phyloP scores from a whole-genome alignment of 1,140 invertebrate genomes.

The Choristoneura fumiferana region DNA sequence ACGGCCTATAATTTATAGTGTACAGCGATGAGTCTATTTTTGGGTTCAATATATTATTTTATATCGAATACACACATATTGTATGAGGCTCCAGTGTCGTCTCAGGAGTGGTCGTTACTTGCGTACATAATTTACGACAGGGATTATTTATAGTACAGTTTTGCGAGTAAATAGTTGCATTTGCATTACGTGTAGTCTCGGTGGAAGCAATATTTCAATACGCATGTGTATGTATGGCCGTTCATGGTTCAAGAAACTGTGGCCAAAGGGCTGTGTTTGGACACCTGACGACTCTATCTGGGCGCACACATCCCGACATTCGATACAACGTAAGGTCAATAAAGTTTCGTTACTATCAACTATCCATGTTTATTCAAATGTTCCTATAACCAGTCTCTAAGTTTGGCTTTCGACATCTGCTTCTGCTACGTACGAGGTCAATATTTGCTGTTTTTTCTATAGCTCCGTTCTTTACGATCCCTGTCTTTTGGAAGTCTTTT shows the following conservation, averaged over 20 bases:
- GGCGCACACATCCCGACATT: constrained; percentile 51
- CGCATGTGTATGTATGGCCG: no score
- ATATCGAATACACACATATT: background rate
- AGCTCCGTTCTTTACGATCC: constrained; percentile 45
- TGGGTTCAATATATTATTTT: constrained; percentile 36
- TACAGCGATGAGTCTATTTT: constrained; percentile 45
- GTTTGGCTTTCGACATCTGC: constrained; percentile 74
- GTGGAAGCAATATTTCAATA: no score
- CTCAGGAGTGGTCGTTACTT: constrained; percentile 24
- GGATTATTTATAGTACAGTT: constrained; percentile 23
- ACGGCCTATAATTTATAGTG: constrained; percentile 46
- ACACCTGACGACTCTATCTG: constrained; percentile 63
- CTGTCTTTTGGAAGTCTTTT: constrained; percentile 32
- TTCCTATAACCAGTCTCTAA: constrained; percentile 62
- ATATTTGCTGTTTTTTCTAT: constrained; percentile 69
- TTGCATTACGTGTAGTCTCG: no score
- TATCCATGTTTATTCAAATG: constrained; percentile 75
- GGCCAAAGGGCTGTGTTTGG: constrained; percentile 37
- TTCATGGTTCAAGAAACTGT: background rate
- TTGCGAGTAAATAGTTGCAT: constrained; percentile 12
- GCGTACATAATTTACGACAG: constrained; percentile 20
- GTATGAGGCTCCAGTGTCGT: constrained; percentile 11
- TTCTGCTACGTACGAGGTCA: constrained; percentile 54
- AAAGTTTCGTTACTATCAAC: constrained; percentile 66
- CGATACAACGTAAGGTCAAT: constrained; percentile 67